These are phyloP conservation scores for Parasteatoda tepidariorum DNA, from an alignment of 1,140 invertebrate species.

Conservation along the genomic window DNA sequence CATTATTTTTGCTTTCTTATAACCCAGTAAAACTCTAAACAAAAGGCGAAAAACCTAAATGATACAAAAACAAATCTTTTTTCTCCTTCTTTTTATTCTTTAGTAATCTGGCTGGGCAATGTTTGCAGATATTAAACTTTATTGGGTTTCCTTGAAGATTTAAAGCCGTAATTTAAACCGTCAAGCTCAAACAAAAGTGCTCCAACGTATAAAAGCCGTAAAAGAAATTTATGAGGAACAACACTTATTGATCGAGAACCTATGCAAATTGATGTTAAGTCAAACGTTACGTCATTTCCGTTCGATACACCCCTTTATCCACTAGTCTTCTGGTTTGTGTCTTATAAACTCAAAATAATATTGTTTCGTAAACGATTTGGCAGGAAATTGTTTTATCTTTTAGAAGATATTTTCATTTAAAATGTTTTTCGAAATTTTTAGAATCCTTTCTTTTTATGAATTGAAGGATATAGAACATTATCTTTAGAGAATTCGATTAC, in stretches of 20 bases:
- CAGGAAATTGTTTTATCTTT: too few species aligned
- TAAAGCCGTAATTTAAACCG: constrained; percentile 55
- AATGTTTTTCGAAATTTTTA: too few species aligned
- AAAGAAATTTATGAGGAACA: constrained; percentile 49
- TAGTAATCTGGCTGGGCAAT: not conserved
- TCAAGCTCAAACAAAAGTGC: constrained; percentile 56
- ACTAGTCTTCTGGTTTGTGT: too few species aligned
- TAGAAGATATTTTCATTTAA: too few species aligned
- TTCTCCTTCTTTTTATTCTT: not conserved
- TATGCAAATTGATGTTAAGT: constrained; percentile 50
- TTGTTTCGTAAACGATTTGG: too few species aligned
- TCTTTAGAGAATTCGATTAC: too few species aligned
- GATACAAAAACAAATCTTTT: constrained; percentile 45
- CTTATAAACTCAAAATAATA: too few species aligned
- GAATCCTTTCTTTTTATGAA: too few species aligned
- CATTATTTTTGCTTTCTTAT: constrained; percentile 52
- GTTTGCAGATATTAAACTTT: constrained; percentile 58
- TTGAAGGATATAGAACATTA: too few species aligned
- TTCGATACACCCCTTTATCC: not conserved
- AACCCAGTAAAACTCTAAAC: constrained; percentile 51
- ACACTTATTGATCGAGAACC: constrained; percentile 45
- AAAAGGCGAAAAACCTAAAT: constrained; percentile 32
- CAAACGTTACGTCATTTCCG: constrained; percentile 30
- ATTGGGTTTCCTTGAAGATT: constrained; percentile 50
- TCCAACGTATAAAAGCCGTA: constrained; percentile 28